Evolutionary conservation across 2,113 vertebrate genomes (phyloP).

Genomic region (Macrotus californicus): DNA sequence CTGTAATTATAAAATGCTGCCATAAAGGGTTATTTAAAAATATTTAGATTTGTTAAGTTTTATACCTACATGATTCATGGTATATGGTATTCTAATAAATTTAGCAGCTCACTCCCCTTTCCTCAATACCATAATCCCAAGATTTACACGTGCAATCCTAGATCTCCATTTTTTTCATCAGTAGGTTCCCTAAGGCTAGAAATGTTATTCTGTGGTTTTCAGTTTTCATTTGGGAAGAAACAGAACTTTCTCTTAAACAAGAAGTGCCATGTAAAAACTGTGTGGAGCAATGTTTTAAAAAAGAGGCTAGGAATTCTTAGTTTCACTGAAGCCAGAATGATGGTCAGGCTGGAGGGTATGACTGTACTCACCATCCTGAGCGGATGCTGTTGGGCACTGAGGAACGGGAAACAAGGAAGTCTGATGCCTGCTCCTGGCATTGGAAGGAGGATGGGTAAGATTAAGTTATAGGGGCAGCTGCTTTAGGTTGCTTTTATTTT

Average conservation of each 20-base stretch:
- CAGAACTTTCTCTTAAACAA: conserved; percentile 25
- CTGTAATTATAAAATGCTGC: conserved; percentile 78
- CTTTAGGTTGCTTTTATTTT: not conserved
- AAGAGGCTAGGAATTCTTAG: not conserved
- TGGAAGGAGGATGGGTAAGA: not conserved
- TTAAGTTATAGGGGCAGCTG: not conserved
- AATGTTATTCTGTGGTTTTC: conserved; percentile 19
- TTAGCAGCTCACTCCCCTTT: conserved; percentile 13
- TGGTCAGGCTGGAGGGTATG: not conserved
- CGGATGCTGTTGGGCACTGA: not conserved
- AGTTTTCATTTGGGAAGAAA: conserved; percentile 31
- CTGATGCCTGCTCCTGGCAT: not conserved
- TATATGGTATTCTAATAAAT: conserved; percentile 15
- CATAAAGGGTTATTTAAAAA: conserved; percentile 77
- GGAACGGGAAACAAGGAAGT: not conserved
- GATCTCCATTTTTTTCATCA: conserved; percentile 43
- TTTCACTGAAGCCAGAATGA: not conserved
- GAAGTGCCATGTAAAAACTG: conserved; percentile 4
- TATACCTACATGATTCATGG: conserved; percentile 26
- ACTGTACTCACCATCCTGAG: not conserved
- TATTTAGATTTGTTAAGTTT: conserved; percentile 74
- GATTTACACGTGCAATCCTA: conserved; percentile 36
- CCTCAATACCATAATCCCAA: not conserved
- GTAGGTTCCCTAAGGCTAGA: conserved; percentile 33
- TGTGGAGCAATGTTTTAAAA: conserved; percentile 24